Evolutionary conservation across 35 echinoderm and acorn worm species (phyloP).

Genomic region (Apostichopus californicus): DNA sequence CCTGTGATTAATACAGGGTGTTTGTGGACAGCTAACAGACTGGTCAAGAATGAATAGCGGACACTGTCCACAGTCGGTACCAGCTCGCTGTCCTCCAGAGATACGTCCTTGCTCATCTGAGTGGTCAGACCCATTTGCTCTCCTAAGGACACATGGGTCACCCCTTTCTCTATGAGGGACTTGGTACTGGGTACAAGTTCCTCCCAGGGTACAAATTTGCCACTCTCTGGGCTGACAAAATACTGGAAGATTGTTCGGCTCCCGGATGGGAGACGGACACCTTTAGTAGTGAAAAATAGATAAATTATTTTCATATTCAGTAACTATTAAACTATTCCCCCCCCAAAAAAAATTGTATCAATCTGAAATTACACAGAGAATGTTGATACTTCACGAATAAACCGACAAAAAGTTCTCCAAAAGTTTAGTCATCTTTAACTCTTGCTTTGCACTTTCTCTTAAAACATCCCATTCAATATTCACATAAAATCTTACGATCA

Average conservation of each 20-base stretch:
- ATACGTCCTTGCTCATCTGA: conserved; percentile 81
- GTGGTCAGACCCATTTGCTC: conserved; percentile 95
- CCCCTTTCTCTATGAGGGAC: conserved; percentile 98
- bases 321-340: too few relatives aligned
- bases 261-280: conserved; percentile 92
- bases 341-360: too few relatives aligned
- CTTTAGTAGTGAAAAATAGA: conserved; percentile 38
- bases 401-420: too few relatives aligned
- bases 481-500: too few relatives aligned
- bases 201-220: conserved; percentile 99
- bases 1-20: conserved; percentile 94
- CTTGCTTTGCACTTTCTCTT: too few relatives aligned
- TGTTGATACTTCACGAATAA: too few relatives aligned
- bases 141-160: conserved; percentile 82
- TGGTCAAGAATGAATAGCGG: conserved; percentile 87
- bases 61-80: conserved; percentile 93
- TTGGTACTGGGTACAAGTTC: conserved; percentile 96
- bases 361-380: too few relatives aligned
- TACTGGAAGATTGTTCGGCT: conserved; percentile 98
- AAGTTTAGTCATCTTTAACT: too few relatives aligned
- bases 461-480: too few relatives aligned
- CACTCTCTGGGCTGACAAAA: conserved; percentile 95
- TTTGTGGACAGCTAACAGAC: conserved; percentile 80
- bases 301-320: too few relatives aligned
- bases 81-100: conserved; percentile 78